Conservation (phyloP, 2,113 vertebrate genomes). For the Takifugu flavidus region DNA sequence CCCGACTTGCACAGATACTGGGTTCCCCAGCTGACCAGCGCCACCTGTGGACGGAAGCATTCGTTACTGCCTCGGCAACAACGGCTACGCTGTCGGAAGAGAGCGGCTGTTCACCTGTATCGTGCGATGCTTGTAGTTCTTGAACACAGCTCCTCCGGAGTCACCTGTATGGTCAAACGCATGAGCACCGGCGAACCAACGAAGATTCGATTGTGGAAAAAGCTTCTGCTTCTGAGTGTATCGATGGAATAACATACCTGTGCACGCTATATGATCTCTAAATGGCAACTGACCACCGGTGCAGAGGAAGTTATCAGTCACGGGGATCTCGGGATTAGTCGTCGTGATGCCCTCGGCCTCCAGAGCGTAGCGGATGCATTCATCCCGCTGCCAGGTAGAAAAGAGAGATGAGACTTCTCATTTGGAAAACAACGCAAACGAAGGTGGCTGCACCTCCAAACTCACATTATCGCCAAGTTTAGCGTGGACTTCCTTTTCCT, state of each 20-base stretch:
- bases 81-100: background rate
- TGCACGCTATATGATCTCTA: constrained; percentile 62
- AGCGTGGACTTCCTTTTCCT: constrained; percentile 38
- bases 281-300: constrained; percentile 42
- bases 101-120: constrained; percentile 54
- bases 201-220: background rate
- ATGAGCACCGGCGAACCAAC: background rate
- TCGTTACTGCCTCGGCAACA: background rate
- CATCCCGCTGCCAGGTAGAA: constrained; percentile 42
- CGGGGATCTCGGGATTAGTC: constrained; percentile 14
- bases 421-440: background rate
- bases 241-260: constrained; percentile 45
- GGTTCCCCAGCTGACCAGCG: constrained; percentile 67
- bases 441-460: constrained; percentile 1
- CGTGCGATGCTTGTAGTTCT: constrained; percentile 47
- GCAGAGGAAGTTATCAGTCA: constrained; percentile 75
- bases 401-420: background rate
- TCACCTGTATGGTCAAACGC: constrained; percentile 57
- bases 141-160: constrained; percentile 72
- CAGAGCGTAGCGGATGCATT: constrained; percentile 62
- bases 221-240: background rate
- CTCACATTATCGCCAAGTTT: constrained; percentile 61
- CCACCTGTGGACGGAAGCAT: constrained; percentile 45
- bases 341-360: constrained; percentile 13
- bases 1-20: background rate